phyloP scores from a whole-genome alignment of 2,888 invertebrate species.

The Harpagoxenus sublaevis region DNA sequence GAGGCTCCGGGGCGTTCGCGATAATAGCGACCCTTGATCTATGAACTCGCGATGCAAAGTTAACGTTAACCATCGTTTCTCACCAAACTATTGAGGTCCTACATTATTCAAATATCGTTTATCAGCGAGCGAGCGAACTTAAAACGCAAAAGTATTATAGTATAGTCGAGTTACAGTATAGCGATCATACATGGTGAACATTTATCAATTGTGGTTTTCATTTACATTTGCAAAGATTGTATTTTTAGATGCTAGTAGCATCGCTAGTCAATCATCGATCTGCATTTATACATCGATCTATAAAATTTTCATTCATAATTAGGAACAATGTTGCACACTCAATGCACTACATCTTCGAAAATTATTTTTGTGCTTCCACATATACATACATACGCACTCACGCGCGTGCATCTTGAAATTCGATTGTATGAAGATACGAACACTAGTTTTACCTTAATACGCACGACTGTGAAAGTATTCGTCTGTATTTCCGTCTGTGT shows the following conservation, averaged over 20 bases:
- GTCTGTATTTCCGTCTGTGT: not conserved
- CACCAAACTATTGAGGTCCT: conserved; percentile 57
- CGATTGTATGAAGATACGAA: not conserved
- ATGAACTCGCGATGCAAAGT: conserved; percentile 59
- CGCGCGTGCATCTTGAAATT: not conserved
- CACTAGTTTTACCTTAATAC: not conserved
- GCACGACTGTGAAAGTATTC: conserved; percentile 17
- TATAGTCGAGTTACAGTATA: conserved; percentile 49
- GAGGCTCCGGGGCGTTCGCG: conserved; percentile 64
- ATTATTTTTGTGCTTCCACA: conserved; percentile 17
- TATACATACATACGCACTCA: not conserved
- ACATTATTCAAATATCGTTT: conserved; percentile 49
- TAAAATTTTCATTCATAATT: conserved; percentile 12
- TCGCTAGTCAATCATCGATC: conserved; percentile 27
- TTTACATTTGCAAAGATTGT: conserved; percentile 2
- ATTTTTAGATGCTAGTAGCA: conserved; percentile 13
- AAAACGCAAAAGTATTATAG: conserved; percentile 65
- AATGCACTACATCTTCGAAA: not conserved
- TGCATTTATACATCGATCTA: conserved; percentile 25
- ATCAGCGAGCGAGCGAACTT: conserved; percentile 48
- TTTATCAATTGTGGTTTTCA: not conserved
- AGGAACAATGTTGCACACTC: not conserved
- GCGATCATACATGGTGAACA: not conserved
- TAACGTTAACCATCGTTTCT: conserved; percentile 61
- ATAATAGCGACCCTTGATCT: conserved; percentile 60